Evolutionary conservation across 2,797 vertebrate genomes (phyloP), one percentile per base, ranked within the genome.

Genomic region (Gallirallus australis): DNA sequence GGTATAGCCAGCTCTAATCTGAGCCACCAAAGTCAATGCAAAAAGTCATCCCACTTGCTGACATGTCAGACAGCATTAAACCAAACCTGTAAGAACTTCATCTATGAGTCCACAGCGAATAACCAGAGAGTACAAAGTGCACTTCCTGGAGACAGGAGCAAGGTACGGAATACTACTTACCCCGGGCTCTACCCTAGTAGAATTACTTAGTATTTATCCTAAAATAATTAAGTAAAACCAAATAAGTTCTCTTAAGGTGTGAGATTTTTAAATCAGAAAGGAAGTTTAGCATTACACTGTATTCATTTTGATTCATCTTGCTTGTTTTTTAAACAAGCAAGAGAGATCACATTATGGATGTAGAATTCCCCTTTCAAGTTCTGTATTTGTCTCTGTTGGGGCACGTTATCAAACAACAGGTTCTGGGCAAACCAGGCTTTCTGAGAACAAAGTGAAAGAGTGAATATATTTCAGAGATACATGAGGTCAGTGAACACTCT

Each of bases 31-130:
- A 90, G 70, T n/a, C 63, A 72, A 42, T 11, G 8, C 35, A 56
- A 89, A 30, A 85, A 83, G 56, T 66, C 39, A 68, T 54, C 8
- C n/a, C 9, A 12, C 18, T 57, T 42, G 31, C 52, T 86, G 66
- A 82, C 52, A 37, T 87, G 87, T 89, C 91, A 89, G 69, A 89
- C 30, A 56, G n/a, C 59, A 53, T 65, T 76, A 90, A 90, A 69
- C 12, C 20, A 71, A 83, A 75, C 27, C 21, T 8, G 10, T 35
- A 35, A 61, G 45, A 57, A 81, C 27, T 28, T n/a, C 65, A 85
- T 24, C 53, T 47, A 1, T 15, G 28, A 31, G 24, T 52, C 83
- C 73, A 33, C 0, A n/a, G 57, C 56, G 53, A 89, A 28, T 39
- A 45, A 47, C 61, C 11, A 73, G 40, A 84, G 27, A 78, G 4